Percentiles rank a stretch among this genome's conserved stretches.
phyloP scores from a whole-genome alignment of 2,888 invertebrate species.

The Catocala nupta region DNA sequence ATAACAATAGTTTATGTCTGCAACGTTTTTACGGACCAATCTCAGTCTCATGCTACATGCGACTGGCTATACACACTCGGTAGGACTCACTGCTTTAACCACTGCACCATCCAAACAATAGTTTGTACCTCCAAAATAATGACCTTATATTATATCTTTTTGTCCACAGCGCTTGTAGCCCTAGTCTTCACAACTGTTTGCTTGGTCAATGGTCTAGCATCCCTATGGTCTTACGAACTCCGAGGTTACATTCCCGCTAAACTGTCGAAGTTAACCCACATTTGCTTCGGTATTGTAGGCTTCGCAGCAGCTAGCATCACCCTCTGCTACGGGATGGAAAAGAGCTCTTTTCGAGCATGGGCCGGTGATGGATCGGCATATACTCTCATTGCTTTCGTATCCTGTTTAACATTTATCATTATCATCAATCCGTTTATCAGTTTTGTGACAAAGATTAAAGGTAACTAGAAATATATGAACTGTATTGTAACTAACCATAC shows the following conservation, averaged over 20 bases:
- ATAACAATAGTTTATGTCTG: too few species aligned
- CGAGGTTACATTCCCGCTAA: slow-evolving; percentile 60
- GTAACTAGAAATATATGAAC: neutral
- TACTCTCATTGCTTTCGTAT: slow-evolving; percentile 61
- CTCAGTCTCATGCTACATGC: too few species aligned
- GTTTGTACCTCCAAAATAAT: neutral
- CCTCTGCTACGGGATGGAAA: slow-evolving; percentile 71
- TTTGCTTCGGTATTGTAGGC: slow-evolving; percentile 66
- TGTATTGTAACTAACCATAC: too few species aligned
- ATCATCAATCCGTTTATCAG: slow-evolving; percentile 64
- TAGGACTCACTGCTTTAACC: too few species aligned
- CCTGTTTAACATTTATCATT: slow-evolving; percentile 47
- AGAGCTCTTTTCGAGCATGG: slow-evolving; percentile 58
- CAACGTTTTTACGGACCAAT: too few species aligned
- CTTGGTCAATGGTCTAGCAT: slow-evolving; percentile 67
- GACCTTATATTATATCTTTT: neutral
- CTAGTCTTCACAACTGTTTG: slow-evolving; percentile 68
- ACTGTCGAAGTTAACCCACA: slow-evolving; percentile 67
- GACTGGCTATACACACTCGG: too few species aligned
- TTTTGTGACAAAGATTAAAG: slow-evolving; percentile 48
- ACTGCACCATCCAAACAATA: too few species aligned
- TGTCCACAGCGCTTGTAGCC: slow-evolving; percentile 67
- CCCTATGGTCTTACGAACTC: slow-evolving; percentile 67
- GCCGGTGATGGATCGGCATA: slow-evolving; percentile 49
- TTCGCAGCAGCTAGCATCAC: slow-evolving; percentile 56